Evolutionary conservation across 2,113 vertebrate species (phyloP), one percentile per base, ranked within the genome.

Genomic region (Tragelaphus scriptus): DNA sequence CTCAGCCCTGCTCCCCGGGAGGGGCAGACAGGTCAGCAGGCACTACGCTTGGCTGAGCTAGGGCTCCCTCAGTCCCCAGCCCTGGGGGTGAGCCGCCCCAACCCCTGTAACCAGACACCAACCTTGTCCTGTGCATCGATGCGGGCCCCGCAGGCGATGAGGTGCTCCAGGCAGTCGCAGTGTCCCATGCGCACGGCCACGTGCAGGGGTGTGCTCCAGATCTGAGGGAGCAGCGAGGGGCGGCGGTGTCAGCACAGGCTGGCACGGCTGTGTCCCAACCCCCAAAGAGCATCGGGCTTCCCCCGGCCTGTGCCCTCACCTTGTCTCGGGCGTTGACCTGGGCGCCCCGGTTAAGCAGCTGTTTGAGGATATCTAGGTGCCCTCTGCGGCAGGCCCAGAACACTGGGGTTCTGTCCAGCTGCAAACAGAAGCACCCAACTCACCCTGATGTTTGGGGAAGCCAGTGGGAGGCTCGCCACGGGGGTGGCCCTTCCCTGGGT

Each of bases 321-420:
- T 98, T 98, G 97, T 98, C 98, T 80, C 26, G 82, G 0, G 96
- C 95, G 0, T 97, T 98, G 95, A 99, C 93, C 63, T 81, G 88
- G 82, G 98, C 98, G 23, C 98, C 98, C 1, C 94, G 87, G 88
- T 96, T 97, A 36, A 98, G 98, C 90, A 98, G 75, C 63, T 88
- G 55, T 61, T 98, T 97, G 75, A 99, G 97, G 80, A 98, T 95
- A 21, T 98, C 97, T 92, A 98, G 85, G 55, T 98, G 98, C 7
- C 98, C 98, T 84, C 98, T 97, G 0, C 97, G 97, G 68, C 98
- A 99, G 93, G 98, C 98, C 98, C 98, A 98, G 96, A 98, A 96
- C 85, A 98, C 1, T 0, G 98, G 98, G 0, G 98, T 98, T 21
- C 98, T 97, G 30, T 98, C 98, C 92, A 98, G 97, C 98, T 98